Conservation (phyloP, 1,140 invertebrate genomes). For the Drosophila bocki region DNA sequence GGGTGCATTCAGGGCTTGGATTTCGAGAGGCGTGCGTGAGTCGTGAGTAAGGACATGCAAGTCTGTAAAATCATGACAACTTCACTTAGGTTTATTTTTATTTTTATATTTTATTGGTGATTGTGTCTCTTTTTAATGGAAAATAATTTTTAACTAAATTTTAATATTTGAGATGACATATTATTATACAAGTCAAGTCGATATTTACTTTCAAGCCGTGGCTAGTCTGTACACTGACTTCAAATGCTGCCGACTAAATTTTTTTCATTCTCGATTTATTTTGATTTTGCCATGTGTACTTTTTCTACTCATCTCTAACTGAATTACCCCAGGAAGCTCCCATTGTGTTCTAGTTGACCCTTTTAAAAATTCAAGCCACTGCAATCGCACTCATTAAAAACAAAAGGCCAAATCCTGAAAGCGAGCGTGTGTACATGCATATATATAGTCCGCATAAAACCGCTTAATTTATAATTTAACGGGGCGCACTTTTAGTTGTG, state of each 20-base stretch:
- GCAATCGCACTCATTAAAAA: conserved; percentile 67
- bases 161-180: not conserved
- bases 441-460: conserved; percentile 46
- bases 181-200: no score
- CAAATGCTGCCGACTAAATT: not conserved
- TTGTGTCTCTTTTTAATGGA: not conserved
- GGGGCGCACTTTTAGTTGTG: conserved; percentile 76
- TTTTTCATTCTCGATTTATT: no score
- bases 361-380: conserved; percentile 59
- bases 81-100: not conserved
- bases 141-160: not conserved
- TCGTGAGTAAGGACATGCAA: not conserved
- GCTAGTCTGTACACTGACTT: not conserved
- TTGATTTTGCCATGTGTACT: not conserved
- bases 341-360: conserved; percentile 68
- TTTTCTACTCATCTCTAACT: conserved; percentile 6
- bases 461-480: conserved; percentile 80
- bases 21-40: conserved; percentile 18
- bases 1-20: conserved; percentile 38
- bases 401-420: conserved; percentile 54
- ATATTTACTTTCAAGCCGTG: no score
- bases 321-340: conserved; percentile 47
- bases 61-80: not conserved
- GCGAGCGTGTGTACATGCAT: conserved; percentile 7
- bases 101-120: not conserved